Evolutionary conservation across 2,888 invertebrate species (phyloP).

Genomic region (Cephus spinipes): DNA sequence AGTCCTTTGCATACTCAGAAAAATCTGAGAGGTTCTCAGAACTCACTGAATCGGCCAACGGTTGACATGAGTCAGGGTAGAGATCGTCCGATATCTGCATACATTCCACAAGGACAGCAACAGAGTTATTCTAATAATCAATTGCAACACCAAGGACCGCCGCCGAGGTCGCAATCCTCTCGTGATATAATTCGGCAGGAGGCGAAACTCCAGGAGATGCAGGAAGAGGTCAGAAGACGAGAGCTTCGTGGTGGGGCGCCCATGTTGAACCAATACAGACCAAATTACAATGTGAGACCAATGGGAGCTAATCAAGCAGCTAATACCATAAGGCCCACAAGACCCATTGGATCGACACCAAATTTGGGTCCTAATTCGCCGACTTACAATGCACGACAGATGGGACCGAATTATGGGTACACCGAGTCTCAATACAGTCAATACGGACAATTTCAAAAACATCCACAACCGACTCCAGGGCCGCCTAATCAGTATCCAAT

Average conservation of each 20-base stretch:
- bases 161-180: slow-evolving; percentile 67
- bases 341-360: slow-evolving; percentile 59
- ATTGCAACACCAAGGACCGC: slow-evolving; percentile 54
- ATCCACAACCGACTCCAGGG: slow-evolving; percentile 33
- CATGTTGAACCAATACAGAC: slow-evolving; percentile 49
- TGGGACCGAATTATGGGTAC: slow-evolving; percentile 46
- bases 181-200: slow-evolving; percentile 69
- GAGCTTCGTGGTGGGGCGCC: slow-evolving; percentile 61
- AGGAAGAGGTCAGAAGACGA: slow-evolving; percentile 79
- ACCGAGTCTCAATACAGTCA: slow-evolving; percentile 54
- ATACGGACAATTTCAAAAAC: slow-evolving; percentile 53
- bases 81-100: slow-evolving; percentile 73
- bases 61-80: slow-evolving; percentile 58
- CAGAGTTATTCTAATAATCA: slow-evolving; percentile 45
- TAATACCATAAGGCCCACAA: slow-evolving; percentile 41
- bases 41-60: slow-evolving; percentile 70
- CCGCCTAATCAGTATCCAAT: slow-evolving; percentile 44
- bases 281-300: slow-evolving; percentile 48
- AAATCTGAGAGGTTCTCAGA: slow-evolving; percentile 72
- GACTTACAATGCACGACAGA: slow-evolving; percentile 36
- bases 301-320: slow-evolving; percentile 49
- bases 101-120: slow-evolving; percentile 57
- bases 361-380: slow-evolving; percentile 53
- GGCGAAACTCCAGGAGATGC: slow-evolving; percentile 83
- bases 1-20: slow-evolving; percentile 60